A percentile compares a stretch with the other conserved stretches of the same genome.
phyloP scores from a whole-genome alignment of 2,888 invertebrate genomes.

The Drosophila tanythrix region DNA sequence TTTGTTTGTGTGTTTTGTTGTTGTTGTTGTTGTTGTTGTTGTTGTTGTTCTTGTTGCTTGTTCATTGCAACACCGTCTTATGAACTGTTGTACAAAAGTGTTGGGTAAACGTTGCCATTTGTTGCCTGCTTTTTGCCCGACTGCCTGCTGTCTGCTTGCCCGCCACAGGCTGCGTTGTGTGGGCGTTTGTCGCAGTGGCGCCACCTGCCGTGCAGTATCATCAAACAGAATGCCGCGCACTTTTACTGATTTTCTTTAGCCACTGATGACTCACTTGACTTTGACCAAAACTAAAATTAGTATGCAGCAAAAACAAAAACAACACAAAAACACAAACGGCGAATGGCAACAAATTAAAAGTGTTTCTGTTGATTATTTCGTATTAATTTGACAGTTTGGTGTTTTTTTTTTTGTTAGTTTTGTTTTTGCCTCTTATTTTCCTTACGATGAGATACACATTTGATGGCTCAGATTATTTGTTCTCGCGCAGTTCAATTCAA shows the following conservation, averaged over 20 bases:
- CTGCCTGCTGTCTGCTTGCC: slow-evolving; percentile 26
- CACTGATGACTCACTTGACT: slow-evolving; percentile 72
- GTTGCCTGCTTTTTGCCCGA: slow-evolving; percentile 44
- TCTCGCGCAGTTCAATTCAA: slow-evolving; percentile 24
- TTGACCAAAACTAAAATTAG: slow-evolving; percentile 79
- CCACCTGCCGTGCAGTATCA: slow-evolving; percentile 59
- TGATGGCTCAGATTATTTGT: slow-evolving; percentile 39
- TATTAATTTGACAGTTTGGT: slow-evolving; percentile 50
- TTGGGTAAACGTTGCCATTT: slow-evolving; percentile 73
- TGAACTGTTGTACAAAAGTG: slow-evolving; percentile 41
- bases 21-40: slow-evolving; percentile 17
- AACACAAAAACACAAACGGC: slow-evolving; percentile 33
- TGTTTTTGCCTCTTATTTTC: slow-evolving; percentile 3
- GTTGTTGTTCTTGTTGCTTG: slow-evolving; percentile 22
- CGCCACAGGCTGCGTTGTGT: slow-evolving; percentile 26
- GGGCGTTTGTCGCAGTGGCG: slow-evolving; percentile 62
- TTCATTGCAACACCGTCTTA: slow-evolving; percentile 58
- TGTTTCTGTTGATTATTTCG: slow-evolving; percentile 52
- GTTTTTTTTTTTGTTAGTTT: neutral
- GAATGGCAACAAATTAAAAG: slow-evolving; percentile 63
- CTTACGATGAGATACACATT: slow-evolving; percentile 14
- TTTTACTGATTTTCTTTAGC: slow-evolving; percentile 32
- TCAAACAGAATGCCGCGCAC: slow-evolving; percentile 45
- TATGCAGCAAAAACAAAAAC: slow-evolving; percentile 50
- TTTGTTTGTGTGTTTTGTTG: slow-evolving; percentile 7